These are phyloP conservation scores for Microctenopoma stevenorrisi DNA, from an alignment of 2,797 vertebrate species.

Conservation along the genomic window DNA sequence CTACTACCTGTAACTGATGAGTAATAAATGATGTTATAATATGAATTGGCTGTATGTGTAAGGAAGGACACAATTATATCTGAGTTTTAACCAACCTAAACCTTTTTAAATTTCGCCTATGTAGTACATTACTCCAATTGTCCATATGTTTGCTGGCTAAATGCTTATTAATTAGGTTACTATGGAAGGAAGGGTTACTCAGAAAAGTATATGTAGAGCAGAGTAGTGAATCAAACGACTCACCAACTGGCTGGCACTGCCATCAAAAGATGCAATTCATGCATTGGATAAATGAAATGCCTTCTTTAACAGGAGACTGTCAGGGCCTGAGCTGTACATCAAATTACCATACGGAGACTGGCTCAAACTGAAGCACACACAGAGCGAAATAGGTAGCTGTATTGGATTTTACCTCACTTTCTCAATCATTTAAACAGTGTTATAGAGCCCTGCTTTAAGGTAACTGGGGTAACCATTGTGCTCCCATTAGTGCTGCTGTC, in stretches of 20 bases:
- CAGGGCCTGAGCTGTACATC: neutral
- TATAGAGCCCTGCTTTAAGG: slow-evolving; percentile 47
- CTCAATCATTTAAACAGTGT: slow-evolving; percentile 38
- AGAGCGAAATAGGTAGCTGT: slow-evolving; percentile 4
- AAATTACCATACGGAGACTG: slow-evolving; percentile 21
- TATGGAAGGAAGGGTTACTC: no score
- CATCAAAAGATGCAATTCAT: neutral
- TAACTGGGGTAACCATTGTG: slow-evolving; percentile 30
- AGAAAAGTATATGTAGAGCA: no score
- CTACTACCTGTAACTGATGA: no score
- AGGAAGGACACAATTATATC: no score
- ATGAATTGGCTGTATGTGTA: no score
- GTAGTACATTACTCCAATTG: no score
- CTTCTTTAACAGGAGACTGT: slow-evolving; percentile 1
- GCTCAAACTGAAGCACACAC: slow-evolving; percentile 3
- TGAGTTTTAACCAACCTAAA: no score
- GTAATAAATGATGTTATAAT: no score
- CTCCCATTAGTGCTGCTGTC: slow-evolving; percentile 59
- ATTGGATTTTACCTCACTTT: slow-evolving; percentile 34
- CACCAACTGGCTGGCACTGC: neutral
- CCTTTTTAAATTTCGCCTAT: no score
- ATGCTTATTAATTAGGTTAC: no score
- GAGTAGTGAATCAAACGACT: neutral
- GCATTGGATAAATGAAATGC: neutral
- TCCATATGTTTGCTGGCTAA: no score